phyloP scores from a whole-genome alignment of 2,888 invertebrate species.

The Andricus curvator region DNA sequence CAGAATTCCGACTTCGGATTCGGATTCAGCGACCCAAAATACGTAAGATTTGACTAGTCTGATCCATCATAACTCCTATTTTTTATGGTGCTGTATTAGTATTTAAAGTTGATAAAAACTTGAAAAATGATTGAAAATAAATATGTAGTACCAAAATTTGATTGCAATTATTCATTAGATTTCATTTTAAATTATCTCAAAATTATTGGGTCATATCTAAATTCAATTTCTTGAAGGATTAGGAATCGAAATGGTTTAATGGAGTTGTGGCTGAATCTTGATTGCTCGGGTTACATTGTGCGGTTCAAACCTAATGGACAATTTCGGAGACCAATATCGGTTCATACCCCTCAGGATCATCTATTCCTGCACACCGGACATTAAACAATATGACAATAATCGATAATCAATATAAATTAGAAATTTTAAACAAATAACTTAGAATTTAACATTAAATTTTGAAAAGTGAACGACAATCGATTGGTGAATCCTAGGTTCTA shows the following conservation, averaged over 20 bases:
- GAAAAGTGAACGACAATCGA: background rate
- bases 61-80: too few species aligned
- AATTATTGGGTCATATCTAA: background rate
- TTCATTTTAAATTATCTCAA: background rate
- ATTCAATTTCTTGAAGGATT: conserved; percentile 36
- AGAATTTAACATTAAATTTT: too few species aligned
- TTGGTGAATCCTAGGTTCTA: background rate
- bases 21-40: too few species aligned
- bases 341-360: conserved; percentile 33
- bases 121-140: too few species aligned
- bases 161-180: background rate
- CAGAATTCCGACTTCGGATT: too few species aligned
- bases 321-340: conserved; percentile 36
- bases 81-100: too few species aligned
- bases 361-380: background rate
- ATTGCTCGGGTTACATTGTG: conserved; percentile 35
- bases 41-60: too few species aligned
- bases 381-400: conserved; percentile 14
- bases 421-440: background rate
- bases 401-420: background rate
- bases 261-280: conserved; percentile 34
- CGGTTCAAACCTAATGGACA: conserved; percentile 39
- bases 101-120: too few species aligned
- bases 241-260: conserved; percentile 31
- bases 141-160: too few species aligned